phyloP scores from a whole-genome alignment of 2,888 invertebrate species.

The Alviniconcha strummeri region DNA sequence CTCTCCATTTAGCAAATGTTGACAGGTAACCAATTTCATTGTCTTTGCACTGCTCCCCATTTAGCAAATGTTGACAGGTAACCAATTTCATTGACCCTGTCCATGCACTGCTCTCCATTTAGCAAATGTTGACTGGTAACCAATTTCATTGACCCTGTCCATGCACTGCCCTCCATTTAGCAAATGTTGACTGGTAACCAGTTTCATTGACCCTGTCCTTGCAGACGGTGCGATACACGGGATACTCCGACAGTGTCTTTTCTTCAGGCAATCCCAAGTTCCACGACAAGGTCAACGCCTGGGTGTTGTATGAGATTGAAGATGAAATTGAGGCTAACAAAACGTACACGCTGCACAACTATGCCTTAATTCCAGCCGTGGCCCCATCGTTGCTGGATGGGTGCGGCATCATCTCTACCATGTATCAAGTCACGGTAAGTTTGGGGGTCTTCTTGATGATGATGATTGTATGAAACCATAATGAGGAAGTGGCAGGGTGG shows the following conservation, averaged over 20 bases:
- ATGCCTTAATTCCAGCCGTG: constrained; percentile 40
- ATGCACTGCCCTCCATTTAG: too few relatives aligned
- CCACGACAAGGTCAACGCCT: constrained; percentile 41
- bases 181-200: too few relatives aligned
- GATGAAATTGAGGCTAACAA: constrained; percentile 37
- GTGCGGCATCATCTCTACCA: constrained; percentile 41
- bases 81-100: too few relatives aligned
- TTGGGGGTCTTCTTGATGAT: not conserved
- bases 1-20: too few relatives aligned
- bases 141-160: too few relatives aligned
- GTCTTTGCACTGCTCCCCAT: too few relatives aligned
- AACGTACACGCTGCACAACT: constrained; percentile 29
- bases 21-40: too few relatives aligned
- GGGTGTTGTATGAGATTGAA: constrained; percentile 38
- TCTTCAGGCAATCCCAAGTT: constrained; percentile 43
- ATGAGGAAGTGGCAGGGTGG: too few relatives aligned
- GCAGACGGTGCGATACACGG: constrained; percentile 43
- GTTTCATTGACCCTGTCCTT: not conserved
- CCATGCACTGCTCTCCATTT: too few relatives aligned
- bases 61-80: too few relatives aligned
- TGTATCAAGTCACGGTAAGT: constrained; percentile 42
- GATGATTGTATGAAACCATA: too few relatives aligned
- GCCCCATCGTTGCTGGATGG: constrained; percentile 42
- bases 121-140: too few relatives aligned
- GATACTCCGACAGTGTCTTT: constrained; percentile 41